Evolutionary conservation across 2,888 invertebrate species (phyloP), one percentile per base, ranked within the genome.

Genomic region (Mesorhabditis spiculigera): DNA sequence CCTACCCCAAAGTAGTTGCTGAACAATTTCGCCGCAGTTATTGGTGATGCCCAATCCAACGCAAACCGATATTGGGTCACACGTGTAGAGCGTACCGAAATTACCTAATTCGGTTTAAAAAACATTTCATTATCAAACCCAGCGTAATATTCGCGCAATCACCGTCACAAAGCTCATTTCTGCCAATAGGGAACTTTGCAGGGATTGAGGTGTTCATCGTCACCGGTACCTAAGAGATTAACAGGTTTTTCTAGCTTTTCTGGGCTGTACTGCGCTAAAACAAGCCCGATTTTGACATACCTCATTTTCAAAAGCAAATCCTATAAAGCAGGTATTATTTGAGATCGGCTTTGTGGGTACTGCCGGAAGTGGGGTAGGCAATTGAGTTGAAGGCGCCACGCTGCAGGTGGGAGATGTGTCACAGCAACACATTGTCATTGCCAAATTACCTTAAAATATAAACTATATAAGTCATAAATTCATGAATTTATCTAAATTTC

Each of bases 351-450:
- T 50, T 50, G 58, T 50, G 8, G 58, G n/a, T 13, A 50, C 58
- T n/a, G 58, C 8, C n/a, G 58, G 58, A 13, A 50, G n/a, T 10
- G 58, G 58, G 8, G 58, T 13, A 50, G 58, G 58, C 10, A 50
- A n/a, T 50, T 10, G 58, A 50, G 58, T 50, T 10, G 58, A 50
- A 13, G 58, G n/a, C 10, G 58, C 58, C 10, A 50, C 58, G n/a
- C n/a, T 50, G 58, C 58, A 50, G n/a, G 58, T 50, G 58, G 58
- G n/a, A 13, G 58, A 50, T n/a, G 58, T 13, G 58, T 50, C n/a
- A n/a, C 58, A 50, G n/a, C 58, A 50, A 50, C 58, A 50, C 58
- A 50, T 50, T n/a, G 58, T 50, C 58, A 50, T 50, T n/a, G 58
- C 28, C 28, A 28, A n/a, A n/a, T 10, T 50, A n/a, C 58, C 58